Conservation (phyloP, 1,140 invertebrate species). For the Tetragnatha versicolor region DNA sequence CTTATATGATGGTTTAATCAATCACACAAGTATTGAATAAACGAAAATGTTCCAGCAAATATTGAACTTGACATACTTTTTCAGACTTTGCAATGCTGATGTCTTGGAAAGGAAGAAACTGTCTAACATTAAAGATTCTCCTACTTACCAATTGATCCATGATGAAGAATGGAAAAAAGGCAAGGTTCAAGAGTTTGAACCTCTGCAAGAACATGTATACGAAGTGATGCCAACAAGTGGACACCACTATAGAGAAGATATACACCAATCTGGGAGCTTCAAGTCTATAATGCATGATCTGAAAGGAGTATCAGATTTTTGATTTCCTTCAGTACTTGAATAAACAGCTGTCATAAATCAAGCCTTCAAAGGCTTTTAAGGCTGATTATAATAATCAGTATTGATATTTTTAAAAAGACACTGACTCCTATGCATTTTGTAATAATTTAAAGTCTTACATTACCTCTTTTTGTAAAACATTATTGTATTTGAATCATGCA, state of each 20-base stretch:
- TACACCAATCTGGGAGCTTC: conserved; percentile 90
- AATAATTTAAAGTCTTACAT: no score
- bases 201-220: conserved; percentile 32
- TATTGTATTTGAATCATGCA: no score
- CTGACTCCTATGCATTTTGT: no score
- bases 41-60: neutral
- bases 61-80: neutral
- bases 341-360: no score
- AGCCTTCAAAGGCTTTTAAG: no score
- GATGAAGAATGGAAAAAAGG: conserved; percentile 56
- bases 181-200: conserved; percentile 23
- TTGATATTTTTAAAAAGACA: no score
- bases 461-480: no score
- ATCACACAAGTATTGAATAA: neutral
- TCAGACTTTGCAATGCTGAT: conserved; percentile 1
- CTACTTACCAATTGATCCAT: conserved; percentile 57
- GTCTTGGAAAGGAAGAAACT: conserved; percentile 27
- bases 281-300: conserved; percentile 90
- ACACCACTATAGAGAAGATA: conserved; percentile 62
- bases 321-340: no score
- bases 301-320: conserved; percentile 28
- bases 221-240: conserved; percentile 14
- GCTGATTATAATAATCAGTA: no score
- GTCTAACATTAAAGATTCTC: conserved; percentile 49
- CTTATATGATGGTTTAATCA: no score